Conservation (phyloP, 2,888 invertebrate genomes). For the Microctonus aethiopoides region DNA sequence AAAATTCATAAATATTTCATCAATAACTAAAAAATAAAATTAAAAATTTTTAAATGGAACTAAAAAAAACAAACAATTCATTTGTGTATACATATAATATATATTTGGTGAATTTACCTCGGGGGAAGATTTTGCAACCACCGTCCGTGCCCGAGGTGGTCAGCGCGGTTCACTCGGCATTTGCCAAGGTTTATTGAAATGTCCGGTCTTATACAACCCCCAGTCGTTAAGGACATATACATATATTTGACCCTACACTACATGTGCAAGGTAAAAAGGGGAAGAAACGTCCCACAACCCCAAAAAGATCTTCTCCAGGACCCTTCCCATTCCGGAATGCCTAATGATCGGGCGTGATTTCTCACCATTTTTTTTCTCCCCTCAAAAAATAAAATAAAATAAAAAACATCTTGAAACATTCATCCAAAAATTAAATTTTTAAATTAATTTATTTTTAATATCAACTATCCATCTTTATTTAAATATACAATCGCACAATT, state of each 20-base stretch:
- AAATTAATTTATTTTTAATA: neutral
- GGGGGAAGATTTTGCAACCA: constrained; percentile 19
- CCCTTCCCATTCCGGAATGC: constrained; percentile 46
- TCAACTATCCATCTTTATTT: neutral
- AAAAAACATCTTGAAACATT: no score
- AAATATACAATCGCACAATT: neutral
- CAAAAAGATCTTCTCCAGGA: constrained; percentile 9
- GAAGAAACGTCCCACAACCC: constrained; percentile 32
- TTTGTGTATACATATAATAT: constrained; percentile 7
- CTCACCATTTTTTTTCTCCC: constrained; percentile 26
- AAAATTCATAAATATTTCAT: no score
- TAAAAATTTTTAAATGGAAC: constrained; percentile 4
- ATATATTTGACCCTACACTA: neutral
- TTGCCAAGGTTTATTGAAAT: constrained; percentile 64
- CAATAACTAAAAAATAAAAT: constrained; percentile 16
- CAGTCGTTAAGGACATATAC: constrained; percentile 44
- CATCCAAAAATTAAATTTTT: no score
- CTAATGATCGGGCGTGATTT: constrained; percentile 60
- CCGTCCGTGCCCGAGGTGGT: constrained; percentile 27
- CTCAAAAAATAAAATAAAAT: neutral
- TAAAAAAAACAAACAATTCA: neutral
- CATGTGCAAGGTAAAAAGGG: constrained; percentile 40
- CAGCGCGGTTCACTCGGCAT: constrained; percentile 41
- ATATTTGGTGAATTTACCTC: constrained; percentile 3
- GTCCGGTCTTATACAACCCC: constrained; percentile 59